phyloP scores from a whole-genome alignment of 2,888 invertebrate genomes.

The Callinectes sapidus region DNA sequence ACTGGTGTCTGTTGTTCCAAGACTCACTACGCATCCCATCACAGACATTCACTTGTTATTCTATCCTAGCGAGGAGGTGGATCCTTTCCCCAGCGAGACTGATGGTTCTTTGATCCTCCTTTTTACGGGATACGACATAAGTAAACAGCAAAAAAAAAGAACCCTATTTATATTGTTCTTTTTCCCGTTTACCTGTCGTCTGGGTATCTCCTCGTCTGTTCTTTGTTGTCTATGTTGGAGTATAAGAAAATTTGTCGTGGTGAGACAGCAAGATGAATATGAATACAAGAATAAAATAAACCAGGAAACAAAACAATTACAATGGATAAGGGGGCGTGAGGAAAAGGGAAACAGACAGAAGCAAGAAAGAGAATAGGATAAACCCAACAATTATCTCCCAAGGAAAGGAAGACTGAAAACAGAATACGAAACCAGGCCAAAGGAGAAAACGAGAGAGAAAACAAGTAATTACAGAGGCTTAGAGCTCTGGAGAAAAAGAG shows the following conservation, averaged over 20 bases:
- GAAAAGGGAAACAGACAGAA: background rate
- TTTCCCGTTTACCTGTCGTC: no score
- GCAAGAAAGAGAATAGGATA: no score
- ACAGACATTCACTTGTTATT: conserved; percentile 12
- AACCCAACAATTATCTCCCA: no score
- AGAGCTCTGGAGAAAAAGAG: background rate
- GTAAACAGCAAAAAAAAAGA: background rate
- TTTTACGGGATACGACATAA: conserved; percentile 17
- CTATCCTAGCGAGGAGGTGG: background rate
- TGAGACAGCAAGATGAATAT: background rate
- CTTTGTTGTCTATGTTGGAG: no score
- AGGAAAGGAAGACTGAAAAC: background rate
- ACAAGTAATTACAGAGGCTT: background rate
- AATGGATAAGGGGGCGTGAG: background rate
- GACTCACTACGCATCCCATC: background rate
- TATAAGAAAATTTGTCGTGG: no score
- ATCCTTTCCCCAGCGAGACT: background rate
- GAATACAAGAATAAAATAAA: background rate
- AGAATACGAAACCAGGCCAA: background rate
- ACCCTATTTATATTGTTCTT: background rate
- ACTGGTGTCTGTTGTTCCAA: background rate
- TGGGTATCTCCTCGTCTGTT: no score
- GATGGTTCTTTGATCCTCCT: conserved; percentile 18
- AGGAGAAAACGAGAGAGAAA: background rate
- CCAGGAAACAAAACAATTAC: background rate